Base-by-base conservation (phyloP, 1,140 invertebrate genomes). In the Radopholus similis region DNA sequence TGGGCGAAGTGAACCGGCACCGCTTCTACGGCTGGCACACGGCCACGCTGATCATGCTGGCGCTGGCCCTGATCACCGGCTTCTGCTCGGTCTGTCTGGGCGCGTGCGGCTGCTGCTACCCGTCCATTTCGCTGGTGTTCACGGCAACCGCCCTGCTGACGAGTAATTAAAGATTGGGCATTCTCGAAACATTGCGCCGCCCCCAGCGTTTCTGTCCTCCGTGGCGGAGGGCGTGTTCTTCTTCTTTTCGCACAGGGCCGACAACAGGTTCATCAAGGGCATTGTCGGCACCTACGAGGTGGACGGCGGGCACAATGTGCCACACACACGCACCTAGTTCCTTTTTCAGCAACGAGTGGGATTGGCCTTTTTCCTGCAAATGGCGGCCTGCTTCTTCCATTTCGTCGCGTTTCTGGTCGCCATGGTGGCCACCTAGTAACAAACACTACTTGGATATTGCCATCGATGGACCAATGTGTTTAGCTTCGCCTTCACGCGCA, bases 11-110 rank as follows among this genome's bases (percentile, higher is more conserved):
- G 11, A 82, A 82, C 51, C 56, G 81, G 30, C 79, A 81, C 49
- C 79, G 82, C 42, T 81, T 81, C 59, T 81, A 81, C 62, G 79
- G 78, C 40, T 81, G 80, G 80, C 79, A 81, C 64, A 82, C 77
- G 13, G 59, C 81, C 8, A 82, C 81, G 0, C 51, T 81, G 30
- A 82, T 81, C 34, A 65, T 81, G 35, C 69, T 81, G 23, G 66
- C 64, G 4, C 47, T 81, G 34, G 78, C 78, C 9, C 51, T 81
- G n/a, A 55, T 81, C 21, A 79, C 78, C 44, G 56, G 66, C 2
- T 76, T 79, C 47, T 53, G 80, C 15, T 80, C 79, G 40, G 63
- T 80, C 37, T 81, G 76, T 37, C 49, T 81, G 4, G 78, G 74
- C 26, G 58, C 71, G 26, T 81, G 78, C 57, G 71, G 79, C 15